phyloP scores from a whole-genome alignment of 2,888 invertebrate genomes.

The Aphodius granarius region DNA sequence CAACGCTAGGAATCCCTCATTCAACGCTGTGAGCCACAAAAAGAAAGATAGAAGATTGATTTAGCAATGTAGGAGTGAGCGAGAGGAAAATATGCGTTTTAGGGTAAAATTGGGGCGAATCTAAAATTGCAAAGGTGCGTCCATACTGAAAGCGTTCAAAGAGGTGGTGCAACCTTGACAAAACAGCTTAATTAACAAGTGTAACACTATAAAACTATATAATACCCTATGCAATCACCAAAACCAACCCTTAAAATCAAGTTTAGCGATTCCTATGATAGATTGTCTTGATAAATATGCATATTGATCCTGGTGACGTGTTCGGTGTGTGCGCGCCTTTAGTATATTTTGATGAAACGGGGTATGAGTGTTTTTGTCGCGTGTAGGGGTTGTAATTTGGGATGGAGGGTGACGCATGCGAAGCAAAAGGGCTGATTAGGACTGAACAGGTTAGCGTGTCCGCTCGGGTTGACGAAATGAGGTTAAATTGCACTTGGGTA shows the following conservation, averaged over 20 bases:
- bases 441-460: neutral
- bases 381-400: neutral
- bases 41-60: neutral
- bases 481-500: neutral
- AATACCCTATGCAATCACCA: neutral
- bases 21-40: neutral
- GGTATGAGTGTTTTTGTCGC: neutral
- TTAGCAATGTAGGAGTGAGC: neutral
- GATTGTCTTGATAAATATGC: neutral
- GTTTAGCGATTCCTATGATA: neutral
- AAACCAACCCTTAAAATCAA: neutral
- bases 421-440: neutral
- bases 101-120: neutral
- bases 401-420: neutral
- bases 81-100: neutral
- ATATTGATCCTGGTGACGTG: neutral
- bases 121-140: neutral
- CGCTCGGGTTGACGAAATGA: neutral
- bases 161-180: neutral
- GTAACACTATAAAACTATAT: neutral
- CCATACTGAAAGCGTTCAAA: neutral
- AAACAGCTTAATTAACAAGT: neutral
- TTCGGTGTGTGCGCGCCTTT: neutral
- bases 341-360: neutral
- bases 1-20: neutral